Conservation (phyloP, 2,113 vertebrate species). For the Sialia sialis region DNA sequence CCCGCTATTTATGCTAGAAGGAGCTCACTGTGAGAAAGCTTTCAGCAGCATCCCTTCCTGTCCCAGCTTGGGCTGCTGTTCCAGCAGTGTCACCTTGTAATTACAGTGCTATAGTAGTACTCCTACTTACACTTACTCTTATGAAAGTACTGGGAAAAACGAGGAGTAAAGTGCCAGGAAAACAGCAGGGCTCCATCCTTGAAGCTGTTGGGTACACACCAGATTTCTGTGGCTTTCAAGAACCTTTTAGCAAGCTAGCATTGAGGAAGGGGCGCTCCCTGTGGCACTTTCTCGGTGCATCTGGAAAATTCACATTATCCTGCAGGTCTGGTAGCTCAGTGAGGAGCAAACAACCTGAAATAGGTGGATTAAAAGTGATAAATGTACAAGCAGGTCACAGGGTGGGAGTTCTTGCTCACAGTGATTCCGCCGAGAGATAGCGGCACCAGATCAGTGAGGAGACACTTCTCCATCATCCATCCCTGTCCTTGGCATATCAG, state of each 20-base stretch:
- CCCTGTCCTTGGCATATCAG: background rate
- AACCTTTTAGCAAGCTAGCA: background rate
- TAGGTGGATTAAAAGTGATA: background rate
- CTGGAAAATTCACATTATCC: background rate
- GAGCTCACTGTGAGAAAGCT: background rate
- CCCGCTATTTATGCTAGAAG: background rate
- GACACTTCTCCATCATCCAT: background rate
- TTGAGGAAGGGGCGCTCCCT: background rate
- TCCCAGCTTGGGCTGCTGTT: background rate
- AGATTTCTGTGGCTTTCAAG: background rate
- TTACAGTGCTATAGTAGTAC: rapidly evolving
- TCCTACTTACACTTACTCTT: background rate
- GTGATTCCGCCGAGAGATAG: background rate
- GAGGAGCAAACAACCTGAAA: background rate
- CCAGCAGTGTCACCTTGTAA: background rate
- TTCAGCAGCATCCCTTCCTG: background rate
- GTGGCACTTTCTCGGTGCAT: background rate
- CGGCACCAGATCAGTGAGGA: background rate
- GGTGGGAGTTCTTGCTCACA: background rate
- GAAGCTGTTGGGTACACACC: background rate
- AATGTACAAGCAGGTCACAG: background rate
- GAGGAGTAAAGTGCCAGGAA: background rate
- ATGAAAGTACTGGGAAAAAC: background rate
- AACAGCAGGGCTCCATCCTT: background rate
- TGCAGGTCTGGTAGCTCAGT: background rate